phyloP scores from a whole-genome alignment of 2,797 vertebrate species.

The Pipistrellus nathusii region DNA sequence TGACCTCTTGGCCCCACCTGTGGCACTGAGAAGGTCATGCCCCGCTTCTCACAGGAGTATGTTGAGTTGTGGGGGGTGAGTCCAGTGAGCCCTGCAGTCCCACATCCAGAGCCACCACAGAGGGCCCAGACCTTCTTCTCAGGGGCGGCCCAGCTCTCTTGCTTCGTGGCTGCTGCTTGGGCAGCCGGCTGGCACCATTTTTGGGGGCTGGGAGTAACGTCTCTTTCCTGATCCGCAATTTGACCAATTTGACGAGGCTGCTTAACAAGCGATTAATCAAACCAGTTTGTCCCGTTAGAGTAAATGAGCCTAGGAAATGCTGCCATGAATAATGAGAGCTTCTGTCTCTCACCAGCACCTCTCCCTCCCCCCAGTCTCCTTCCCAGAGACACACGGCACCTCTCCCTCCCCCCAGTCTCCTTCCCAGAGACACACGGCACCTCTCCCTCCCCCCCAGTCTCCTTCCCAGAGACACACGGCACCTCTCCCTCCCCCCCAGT shows the following conservation, averaged over 20 bases:
- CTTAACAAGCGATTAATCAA: conserved; percentile 82
- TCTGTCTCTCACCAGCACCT: conserved; percentile 9
- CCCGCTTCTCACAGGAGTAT: not conserved
- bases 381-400: too few relatives aligned
- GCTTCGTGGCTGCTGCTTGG: not conserved
- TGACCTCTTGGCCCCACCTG: not conserved
- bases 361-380: not conserved
- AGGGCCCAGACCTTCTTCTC: not conserved
- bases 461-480: too few relatives aligned
- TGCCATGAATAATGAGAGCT: conserved; percentile 66
- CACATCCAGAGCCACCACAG: not conserved
- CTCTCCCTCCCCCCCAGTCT: not conserved
- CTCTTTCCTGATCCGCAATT: conserved; percentile 76
- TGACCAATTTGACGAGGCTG: conserved; percentile 79
- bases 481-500: not conserved
- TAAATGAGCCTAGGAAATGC: conserved; percentile 78
- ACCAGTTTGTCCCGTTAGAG: conserved; percentile 68
- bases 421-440: not conserved
- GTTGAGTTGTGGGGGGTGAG: not conserved
- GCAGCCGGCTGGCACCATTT: not conserved
- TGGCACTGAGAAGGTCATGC: not conserved
- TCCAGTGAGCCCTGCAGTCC: not conserved
- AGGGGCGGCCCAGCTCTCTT: not conserved
- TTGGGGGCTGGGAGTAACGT: conserved; percentile 66
- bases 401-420: too few relatives aligned